These are phyloP conservation scores for Saimiri boliviensis DNA, from an alignment of 2,113 vertebrate genomes.

Conservation along the genomic window DNA sequence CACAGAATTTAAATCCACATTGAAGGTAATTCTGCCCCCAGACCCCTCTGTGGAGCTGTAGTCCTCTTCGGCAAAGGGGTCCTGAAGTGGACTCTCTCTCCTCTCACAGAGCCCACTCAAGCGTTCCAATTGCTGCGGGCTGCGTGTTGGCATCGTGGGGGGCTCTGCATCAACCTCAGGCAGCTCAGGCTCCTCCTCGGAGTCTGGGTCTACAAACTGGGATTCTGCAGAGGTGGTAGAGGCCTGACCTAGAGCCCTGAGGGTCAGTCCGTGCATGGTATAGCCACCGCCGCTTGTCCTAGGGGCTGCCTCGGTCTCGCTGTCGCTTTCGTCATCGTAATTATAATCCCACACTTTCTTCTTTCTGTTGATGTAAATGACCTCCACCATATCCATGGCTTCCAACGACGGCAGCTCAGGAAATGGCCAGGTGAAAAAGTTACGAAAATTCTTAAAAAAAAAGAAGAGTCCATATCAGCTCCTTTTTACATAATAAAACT, in stretches of 20 bases:
- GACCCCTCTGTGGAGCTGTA: background rate
- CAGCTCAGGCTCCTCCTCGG: background rate
- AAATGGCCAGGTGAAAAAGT: background rate
- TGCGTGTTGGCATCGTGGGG: rapidly evolving
- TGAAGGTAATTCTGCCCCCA: conserved; percentile 64
- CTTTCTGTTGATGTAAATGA: conserved; percentile 61
- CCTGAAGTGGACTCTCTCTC: rapidly evolving
- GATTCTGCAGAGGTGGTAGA: background rate
- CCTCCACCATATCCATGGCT: conserved; percentile 20
- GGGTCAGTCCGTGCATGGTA: background rate
- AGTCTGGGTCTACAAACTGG: rapidly evolving
- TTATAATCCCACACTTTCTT: conserved; percentile 57
- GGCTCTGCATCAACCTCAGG: rapidly evolving
- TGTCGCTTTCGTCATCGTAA: conserved; percentile 57
- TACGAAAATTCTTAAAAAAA: conserved; percentile 28
- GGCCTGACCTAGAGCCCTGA: background rate
- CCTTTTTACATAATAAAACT: background rate
- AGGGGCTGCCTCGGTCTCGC: rapidly evolving
- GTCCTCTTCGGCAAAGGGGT: background rate
- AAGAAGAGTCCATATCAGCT: background rate
- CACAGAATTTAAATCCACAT: conserved; percentile 81
- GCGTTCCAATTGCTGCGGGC: background rate
- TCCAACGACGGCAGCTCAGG: background rate
- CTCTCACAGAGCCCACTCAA: rapidly evolving
- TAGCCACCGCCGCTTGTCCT: conserved; percentile 37